phyloP scores from a whole-genome alignment of 2,113 vertebrate genomes.

The Hippocampus barbouri region DNA sequence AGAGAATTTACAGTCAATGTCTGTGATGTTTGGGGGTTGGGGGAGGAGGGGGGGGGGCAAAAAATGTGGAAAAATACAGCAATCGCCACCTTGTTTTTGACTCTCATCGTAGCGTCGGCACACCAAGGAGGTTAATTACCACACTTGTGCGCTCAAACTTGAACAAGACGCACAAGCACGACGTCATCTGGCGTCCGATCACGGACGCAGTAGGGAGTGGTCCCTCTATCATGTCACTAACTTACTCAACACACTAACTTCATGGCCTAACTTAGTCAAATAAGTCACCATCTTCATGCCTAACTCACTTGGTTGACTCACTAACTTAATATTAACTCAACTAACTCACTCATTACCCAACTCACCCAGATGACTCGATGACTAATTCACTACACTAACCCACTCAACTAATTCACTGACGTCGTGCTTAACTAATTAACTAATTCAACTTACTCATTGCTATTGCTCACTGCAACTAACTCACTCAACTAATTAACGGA shows the following conservation, averaged over 20 bases:
- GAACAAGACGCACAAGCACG: neutral
- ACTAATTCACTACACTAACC: neutral
- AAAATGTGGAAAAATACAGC: neutral
- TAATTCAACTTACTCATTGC: no score
- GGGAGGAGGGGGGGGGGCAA: neutral
- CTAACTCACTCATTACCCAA: no score
- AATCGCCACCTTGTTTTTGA: neutral
- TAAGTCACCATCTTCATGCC: no score
- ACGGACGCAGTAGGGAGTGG: neutral
- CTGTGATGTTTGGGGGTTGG: slow-evolving; percentile 50
- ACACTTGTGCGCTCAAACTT: neutral
- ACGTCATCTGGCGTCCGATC: neutral
- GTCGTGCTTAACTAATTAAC: no score
- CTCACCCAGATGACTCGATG: no score
- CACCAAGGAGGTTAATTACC: neutral
- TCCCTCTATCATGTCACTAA: neutral
- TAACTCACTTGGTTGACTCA: no score
- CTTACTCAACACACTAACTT: neutral
- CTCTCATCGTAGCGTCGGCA: neutral
- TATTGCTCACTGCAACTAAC: no score
- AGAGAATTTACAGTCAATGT: slow-evolving; percentile 65
- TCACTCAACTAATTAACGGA: no score
- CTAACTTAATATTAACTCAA: no score
- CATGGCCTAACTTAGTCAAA: no score
- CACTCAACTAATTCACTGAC: neutral